These are phyloP conservation scores for Oppia nitens DNA, from an alignment of 1,140 invertebrate genomes.

Conservation along the genomic window DNA sequence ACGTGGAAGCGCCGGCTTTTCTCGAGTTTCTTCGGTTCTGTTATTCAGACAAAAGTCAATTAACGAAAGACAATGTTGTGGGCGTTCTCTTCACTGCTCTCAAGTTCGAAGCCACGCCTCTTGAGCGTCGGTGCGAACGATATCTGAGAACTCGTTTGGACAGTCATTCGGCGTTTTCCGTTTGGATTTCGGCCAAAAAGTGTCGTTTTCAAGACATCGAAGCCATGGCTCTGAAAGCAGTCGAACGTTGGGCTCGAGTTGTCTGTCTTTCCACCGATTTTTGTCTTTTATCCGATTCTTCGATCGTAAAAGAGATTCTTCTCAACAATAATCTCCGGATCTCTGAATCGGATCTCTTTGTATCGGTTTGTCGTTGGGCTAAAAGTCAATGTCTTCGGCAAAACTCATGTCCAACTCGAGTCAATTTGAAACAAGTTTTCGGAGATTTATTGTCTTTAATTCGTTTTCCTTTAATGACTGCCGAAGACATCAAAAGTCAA, in stretches of 20 bases:
- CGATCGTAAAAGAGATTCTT: not conserved
- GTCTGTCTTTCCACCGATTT: slow-evolving; percentile 5
- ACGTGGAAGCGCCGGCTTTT: slow-evolving; percentile 68
- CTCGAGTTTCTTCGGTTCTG: slow-evolving; percentile 47
- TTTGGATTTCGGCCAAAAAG: not conserved
- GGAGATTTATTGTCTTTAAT: not conserved
- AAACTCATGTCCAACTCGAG: slow-evolving; percentile 1
- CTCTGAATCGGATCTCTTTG: slow-evolving; percentile 3
- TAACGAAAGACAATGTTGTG: slow-evolving; percentile 10
- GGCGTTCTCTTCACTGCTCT: not conserved
- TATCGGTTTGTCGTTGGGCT: slow-evolving; percentile 6
- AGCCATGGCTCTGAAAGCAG: not conserved
- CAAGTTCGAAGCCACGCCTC: not conserved
- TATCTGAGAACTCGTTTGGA: slow-evolving; percentile 5
- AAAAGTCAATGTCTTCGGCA: slow-evolving; percentile 2
- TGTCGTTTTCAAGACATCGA: not conserved
- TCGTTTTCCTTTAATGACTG: slow-evolving; percentile 10
- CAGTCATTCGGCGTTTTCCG: not conserved
- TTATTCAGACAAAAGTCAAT: slow-evolving; percentile 1
- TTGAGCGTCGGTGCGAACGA: slow-evolving; percentile 1
- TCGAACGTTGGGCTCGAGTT: slow-evolving; percentile 6
- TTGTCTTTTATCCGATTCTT: not conserved
- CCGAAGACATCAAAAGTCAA: slow-evolving; percentile 1
- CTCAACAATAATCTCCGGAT: not conserved
- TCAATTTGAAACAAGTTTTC: not conserved